These are phyloP conservation scores for Sebastes baramenuke DNA, from an alignment of 2,797 vertebrate genomes.

Conservation along the genomic window DNA sequence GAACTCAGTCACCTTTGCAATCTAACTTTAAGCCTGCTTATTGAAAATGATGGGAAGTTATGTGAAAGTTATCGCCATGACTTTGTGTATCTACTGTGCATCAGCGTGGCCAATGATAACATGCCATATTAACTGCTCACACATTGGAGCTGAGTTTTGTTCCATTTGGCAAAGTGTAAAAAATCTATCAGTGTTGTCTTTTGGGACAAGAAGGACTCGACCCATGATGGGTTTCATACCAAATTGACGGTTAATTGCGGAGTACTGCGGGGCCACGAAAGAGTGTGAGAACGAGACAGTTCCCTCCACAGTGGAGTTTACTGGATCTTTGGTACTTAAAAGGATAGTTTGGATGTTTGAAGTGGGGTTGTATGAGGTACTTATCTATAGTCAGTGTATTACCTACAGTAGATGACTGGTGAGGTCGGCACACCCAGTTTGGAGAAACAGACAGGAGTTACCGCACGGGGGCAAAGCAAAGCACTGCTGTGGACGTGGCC, in stretches of 20 bases:
- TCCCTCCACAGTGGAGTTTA: conserved; percentile 39
- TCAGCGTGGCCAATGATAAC: conserved; percentile 69
- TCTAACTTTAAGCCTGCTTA: background rate
- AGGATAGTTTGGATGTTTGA: no score
- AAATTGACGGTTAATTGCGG: conserved; percentile 65
- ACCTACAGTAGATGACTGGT: no score
- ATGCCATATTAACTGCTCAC: conserved; percentile 64
- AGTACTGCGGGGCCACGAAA: conserved; percentile 41
- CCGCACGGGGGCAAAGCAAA: no score
- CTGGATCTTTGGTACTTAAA: conserved; percentile 11
- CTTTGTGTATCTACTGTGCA: conserved; percentile 37
- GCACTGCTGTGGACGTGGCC: no score
- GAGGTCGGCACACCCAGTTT: no score
- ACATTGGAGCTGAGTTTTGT: conserved; percentile 56
- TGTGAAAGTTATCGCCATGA: conserved; percentile 30
- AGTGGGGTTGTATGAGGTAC: no score
- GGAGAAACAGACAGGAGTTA: no score
- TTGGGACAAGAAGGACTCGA: conserved; percentile 44
- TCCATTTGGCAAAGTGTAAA: conserved; percentile 64
- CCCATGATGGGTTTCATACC: conserved; percentile 48
- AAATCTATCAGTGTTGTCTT: conserved; percentile 63
- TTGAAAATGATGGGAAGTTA: conserved; percentile 36
- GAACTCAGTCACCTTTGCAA: background rate
- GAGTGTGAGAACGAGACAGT: conserved; percentile 65
- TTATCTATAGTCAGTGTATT: no score